Percentiles rank a stretch among this genome's conserved stretches.
These are phyloP conservation scores for Glaucidium brasilianum DNA, from an alignment of 2,113 vertebrate genomes.

Conservation along the genomic window DNA sequence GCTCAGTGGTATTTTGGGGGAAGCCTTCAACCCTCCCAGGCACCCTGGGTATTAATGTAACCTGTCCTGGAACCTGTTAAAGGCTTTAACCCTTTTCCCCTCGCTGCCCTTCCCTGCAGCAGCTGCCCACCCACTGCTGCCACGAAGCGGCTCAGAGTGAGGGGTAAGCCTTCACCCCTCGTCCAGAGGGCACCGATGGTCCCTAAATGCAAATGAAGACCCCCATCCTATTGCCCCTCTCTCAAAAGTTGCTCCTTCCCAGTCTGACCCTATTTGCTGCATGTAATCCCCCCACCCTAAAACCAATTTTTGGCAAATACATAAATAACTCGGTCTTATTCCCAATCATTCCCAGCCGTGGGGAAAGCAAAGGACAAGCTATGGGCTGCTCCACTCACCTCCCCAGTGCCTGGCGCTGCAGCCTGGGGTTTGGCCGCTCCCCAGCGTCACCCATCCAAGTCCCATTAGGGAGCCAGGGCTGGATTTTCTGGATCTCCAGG, in stretches of 20 bases:
- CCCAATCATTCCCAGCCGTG: neutral
- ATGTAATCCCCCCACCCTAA: accelerated
- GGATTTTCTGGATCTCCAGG: conserved; percentile 46
- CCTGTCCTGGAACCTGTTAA: neutral
- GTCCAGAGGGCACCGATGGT: neutral
- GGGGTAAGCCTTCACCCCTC: neutral
- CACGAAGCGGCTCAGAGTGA: neutral
- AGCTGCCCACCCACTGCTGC: neutral
- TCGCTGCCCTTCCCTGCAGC: neutral
- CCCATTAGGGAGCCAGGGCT: neutral
- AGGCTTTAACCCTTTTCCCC: neutral
- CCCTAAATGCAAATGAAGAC: neutral
- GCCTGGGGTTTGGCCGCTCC: neutral
- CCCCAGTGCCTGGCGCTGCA: accelerated
- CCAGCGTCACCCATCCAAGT: neutral
- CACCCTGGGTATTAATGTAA: neutral
- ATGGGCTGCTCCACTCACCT: neutral
- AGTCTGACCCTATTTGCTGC: neutral
- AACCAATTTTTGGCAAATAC: neutral
- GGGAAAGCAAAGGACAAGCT: neutral
- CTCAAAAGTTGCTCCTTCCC: neutral
- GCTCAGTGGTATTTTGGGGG: neutral
- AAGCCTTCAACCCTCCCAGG: neutral
- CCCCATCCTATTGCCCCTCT: neutral
- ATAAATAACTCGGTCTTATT: accelerated